These are phyloP conservation scores for Neoniphon sammara DNA, from an alignment of 2,797 vertebrate species.

Conservation along the genomic window DNA sequence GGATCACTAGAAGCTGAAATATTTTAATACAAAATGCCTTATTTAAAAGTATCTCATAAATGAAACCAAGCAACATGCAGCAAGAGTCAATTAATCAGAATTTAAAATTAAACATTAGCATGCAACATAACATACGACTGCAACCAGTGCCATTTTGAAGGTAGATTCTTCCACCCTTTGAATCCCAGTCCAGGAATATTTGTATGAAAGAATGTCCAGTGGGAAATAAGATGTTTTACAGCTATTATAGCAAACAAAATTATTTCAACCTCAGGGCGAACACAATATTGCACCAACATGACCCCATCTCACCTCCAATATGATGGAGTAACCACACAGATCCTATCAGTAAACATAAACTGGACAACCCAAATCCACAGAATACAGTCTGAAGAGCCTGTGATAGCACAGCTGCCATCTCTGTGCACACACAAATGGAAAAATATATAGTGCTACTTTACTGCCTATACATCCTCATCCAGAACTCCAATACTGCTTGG, in stretches of 20 bases:
- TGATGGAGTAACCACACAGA: slow-evolving; percentile 79
- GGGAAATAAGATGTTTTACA: slow-evolving; percentile 86
- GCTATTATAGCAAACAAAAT: slow-evolving; percentile 84
- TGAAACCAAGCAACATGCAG: not conserved
- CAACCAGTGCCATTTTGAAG: slow-evolving; percentile 52
- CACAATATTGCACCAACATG: slow-evolving; percentile 82
- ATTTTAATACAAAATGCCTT: not conserved
- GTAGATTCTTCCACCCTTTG: slow-evolving; percentile 61
- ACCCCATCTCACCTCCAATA: slow-evolving; percentile 75
- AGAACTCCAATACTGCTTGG: slow-evolving; percentile 39
- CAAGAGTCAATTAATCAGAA: slow-evolving; percentile 11
- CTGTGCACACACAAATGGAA: slow-evolving; percentile 64
- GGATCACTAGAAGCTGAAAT: not conserved
- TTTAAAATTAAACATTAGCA: slow-evolving; percentile 27
- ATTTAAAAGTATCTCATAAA: not conserved
- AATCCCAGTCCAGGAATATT: slow-evolving; percentile 78
- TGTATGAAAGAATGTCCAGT: slow-evolving; percentile 76
- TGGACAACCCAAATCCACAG: slow-evolving; percentile 66
- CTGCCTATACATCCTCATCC: slow-evolving; percentile 14
- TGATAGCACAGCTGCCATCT: slow-evolving; percentile 59
- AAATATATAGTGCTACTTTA: slow-evolving; percentile 23
- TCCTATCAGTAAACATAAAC: slow-evolving; percentile 80
- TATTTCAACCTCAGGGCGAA: slow-evolving; percentile 82
- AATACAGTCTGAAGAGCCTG: slow-evolving; percentile 61
- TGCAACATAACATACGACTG: slow-evolving; percentile 20